phyloP scores from a whole-genome alignment of 2,888 invertebrate genomes.

The Tanypteryx hageni region DNA sequence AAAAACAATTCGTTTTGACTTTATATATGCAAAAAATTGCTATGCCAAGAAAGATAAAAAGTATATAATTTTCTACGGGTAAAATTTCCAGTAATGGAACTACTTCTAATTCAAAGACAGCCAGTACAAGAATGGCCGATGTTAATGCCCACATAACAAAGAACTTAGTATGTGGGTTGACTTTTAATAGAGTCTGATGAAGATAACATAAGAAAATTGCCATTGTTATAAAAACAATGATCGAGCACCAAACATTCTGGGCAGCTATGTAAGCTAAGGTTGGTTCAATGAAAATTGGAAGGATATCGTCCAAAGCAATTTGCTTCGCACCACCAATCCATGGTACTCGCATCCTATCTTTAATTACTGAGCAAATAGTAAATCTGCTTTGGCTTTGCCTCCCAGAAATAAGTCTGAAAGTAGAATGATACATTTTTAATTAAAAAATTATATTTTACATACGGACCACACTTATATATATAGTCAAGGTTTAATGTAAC shows the following conservation, averaged over 20 bases:
- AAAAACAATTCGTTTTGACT: constrained; percentile 67
- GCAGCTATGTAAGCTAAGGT: constrained; percentile 76
- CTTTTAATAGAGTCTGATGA: constrained; percentile 71
- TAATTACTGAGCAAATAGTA: constrained; percentile 75
- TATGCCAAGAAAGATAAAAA: constrained; percentile 77
- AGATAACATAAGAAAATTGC: constrained; percentile 67
- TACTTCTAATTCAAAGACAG: constrained; percentile 84
- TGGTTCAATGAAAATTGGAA: constrained; percentile 77
- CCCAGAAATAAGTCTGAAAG: constrained; percentile 75
- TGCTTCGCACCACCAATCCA: constrained; percentile 80
- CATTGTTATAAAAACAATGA: constrained; percentile 72
- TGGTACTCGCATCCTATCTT: constrained; percentile 79
- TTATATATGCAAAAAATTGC: constrained; percentile 76
- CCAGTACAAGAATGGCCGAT: constrained; percentile 81
- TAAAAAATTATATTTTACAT: too few species aligned
- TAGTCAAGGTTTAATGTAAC: too few species aligned
- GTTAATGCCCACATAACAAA: constrained; percentile 86
- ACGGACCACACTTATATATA: too few species aligned
- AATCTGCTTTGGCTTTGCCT: constrained; percentile 71
- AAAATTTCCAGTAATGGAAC: constrained; percentile 84
- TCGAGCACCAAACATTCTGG: constrained; percentile 74
- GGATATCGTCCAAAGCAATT: constrained; percentile 76
- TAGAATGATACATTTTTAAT: constrained; percentile 39
- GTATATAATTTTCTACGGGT: constrained; percentile 80
- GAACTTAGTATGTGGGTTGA: constrained; percentile 81